Conservation (phyloP, 2,113 vertebrate genomes). For the Eira barbara region DNA sequence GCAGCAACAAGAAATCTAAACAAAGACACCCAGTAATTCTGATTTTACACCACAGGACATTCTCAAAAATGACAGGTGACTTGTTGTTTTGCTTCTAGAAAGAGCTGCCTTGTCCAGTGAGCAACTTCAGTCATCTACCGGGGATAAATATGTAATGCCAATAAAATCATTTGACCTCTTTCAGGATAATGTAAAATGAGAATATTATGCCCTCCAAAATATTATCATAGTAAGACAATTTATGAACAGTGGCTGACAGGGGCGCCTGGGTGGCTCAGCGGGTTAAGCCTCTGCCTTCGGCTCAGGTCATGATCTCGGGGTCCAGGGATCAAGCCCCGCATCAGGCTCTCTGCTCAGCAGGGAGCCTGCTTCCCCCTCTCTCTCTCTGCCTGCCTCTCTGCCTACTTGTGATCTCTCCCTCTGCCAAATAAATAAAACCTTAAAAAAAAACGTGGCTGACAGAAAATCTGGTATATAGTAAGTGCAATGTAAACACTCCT, state of each 20-base stretch:
- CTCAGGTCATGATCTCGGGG: too few species aligned
- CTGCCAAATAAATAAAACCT: too few species aligned
- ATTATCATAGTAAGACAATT: not conserved
- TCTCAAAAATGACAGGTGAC: not conserved
- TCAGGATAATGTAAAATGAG: not conserved
- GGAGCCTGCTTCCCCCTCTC: too few species aligned
- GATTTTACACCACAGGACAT: not conserved
- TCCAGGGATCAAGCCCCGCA: too few species aligned
- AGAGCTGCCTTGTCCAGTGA: not conserved
- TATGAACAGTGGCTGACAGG: not conserved
- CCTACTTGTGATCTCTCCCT: too few species aligned
- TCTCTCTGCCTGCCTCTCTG: too few species aligned
- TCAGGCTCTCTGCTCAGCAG: too few species aligned
- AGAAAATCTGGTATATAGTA: not conserved
- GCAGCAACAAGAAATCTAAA: not conserved
- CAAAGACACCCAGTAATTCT: not conserved
- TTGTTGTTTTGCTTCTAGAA: not conserved
- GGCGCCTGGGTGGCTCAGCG: too few species aligned
- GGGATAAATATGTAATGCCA: not conserved
- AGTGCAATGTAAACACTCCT: not conserved
- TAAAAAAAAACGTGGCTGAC: not conserved
- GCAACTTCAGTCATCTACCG: not conserved
- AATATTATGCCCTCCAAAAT: not conserved
- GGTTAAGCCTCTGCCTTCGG: too few species aligned
- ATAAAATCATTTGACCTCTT: not conserved